Percentiles rank a stretch among this genome's conserved stretches.
Evolutionary conservation across 1,140 invertebrate genomes (phyloP).

Genomic region (Drosophila virilis): DNA sequence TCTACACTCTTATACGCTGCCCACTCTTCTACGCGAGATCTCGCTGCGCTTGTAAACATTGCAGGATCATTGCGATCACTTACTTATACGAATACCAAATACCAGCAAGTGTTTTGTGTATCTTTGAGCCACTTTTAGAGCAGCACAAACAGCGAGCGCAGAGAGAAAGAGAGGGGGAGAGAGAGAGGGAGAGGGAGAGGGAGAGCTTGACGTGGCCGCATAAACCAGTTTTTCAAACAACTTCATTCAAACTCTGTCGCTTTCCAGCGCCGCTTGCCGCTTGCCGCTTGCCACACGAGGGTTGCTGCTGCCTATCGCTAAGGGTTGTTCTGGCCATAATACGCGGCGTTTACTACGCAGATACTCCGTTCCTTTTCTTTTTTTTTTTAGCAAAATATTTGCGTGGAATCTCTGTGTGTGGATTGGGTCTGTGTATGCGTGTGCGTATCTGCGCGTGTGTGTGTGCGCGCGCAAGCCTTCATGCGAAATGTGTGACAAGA

Average conservation of each 20-base stretch:
- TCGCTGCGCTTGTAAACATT: background rate
- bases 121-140: constrained; percentile 7
- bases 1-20: background rate
- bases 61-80: constrained; percentile 17
- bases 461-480: constrained; percentile 13
- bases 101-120: background rate
- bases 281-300: background rate
- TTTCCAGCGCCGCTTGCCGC: constrained; percentile 29
- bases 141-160: constrained; percentile 9
- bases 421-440: background rate
- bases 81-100: background rate
- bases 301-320: constrained; percentile 7
- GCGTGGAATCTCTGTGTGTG: constrained; percentile 10
- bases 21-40: background rate
- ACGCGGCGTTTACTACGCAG: constrained; percentile 25
- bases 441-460: constrained; percentile 1
- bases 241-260: constrained; percentile 30
- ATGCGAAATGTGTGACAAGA: constrained; percentile 21
- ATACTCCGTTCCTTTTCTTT: background rate
- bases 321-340: constrained; percentile 17
- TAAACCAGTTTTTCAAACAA: constrained; percentile 32
- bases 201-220: constrained; percentile 1
- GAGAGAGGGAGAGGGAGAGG: background rate
- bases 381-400: constrained; percentile 25
- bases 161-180: background rate